Evolutionary conservation across 2,888 invertebrate genomes (phyloP).

Genomic region (Fragum sueziense): DNA sequence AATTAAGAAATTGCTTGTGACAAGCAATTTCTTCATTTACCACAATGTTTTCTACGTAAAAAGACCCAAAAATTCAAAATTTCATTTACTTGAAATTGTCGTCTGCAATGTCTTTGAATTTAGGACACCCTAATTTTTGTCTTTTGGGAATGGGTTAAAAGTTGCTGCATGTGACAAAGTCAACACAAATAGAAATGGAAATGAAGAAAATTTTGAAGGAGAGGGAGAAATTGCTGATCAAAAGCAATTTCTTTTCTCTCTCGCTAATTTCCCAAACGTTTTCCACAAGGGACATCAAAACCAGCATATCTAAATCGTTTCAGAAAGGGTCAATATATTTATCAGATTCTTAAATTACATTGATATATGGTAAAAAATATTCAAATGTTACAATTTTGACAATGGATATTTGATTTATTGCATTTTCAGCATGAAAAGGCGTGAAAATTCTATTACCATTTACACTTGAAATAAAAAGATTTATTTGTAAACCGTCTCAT

Average conservation of each 20-base stretch:
- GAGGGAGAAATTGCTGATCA: neutral
- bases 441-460: neutral
- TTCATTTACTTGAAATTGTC: no score
- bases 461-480: neutral
- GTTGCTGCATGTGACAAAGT: no score
- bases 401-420: neutral
- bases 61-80: neutral
- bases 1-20: no score
- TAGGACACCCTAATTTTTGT: no score
- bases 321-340: no score
- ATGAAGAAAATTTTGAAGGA: neutral
- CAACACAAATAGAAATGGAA: no score
- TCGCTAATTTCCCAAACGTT: neutral
- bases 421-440: neutral
- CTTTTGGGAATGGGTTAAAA: no score
- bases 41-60: conserved; percentile 3
- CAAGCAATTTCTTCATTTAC: neutral
- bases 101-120: no score
- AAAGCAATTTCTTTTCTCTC: neutral
- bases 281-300: no score
- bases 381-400: neutral
- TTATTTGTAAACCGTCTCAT: neutral
- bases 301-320: neutral
- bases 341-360: neutral
- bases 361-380: neutral